These are phyloP conservation scores for Spheniscus mendiculus DNA, from an alignment of 2,113 vertebrate genomes.

Conservation along the genomic window DNA sequence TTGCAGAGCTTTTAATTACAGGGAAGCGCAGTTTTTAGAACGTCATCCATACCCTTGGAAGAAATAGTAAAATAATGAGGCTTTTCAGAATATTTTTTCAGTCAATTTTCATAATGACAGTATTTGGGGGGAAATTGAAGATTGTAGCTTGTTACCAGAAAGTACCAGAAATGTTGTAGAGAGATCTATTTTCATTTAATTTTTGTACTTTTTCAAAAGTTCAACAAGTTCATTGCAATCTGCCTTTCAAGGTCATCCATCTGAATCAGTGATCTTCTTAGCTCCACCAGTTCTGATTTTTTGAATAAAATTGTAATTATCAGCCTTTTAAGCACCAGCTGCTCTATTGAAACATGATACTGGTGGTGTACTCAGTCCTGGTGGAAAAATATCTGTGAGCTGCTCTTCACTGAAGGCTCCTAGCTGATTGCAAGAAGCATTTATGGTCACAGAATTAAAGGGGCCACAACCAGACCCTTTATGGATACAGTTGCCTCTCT, in stretches of 20 bases:
- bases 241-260: conserved; percentile 62
- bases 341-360: conserved; percentile 76
- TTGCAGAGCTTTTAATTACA: conserved; percentile 61
- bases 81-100: conserved; percentile 9
- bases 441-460: conserved; percentile 52
- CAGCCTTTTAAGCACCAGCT: conserved; percentile 76
- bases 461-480: background rate
- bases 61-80: conserved; percentile 36
- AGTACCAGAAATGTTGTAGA: conserved; percentile 19
- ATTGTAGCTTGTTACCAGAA: conserved; percentile 29
- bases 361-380: conserved; percentile 58
- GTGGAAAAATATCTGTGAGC: conserved; percentile 50
- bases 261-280: conserved; percentile 68
- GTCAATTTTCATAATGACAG: conserved; percentile 43
- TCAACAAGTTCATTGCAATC: conserved; percentile 62
- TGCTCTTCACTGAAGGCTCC: conserved; percentile 53
- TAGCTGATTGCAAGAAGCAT: conserved; percentile 45
- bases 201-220: conserved; percentile 53
- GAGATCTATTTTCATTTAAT: conserved; percentile 4
- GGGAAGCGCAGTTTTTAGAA: conserved; percentile 50
- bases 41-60: conserved; percentile 39
- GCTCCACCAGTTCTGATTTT: conserved; percentile 67
- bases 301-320: conserved; percentile 74
- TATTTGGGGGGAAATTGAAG: conserved; percentile 35
- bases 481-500: background rate